Base-by-base conservation (phyloP, 2,888 invertebrate species). In the Listrodromus nycthemerus region DNA sequence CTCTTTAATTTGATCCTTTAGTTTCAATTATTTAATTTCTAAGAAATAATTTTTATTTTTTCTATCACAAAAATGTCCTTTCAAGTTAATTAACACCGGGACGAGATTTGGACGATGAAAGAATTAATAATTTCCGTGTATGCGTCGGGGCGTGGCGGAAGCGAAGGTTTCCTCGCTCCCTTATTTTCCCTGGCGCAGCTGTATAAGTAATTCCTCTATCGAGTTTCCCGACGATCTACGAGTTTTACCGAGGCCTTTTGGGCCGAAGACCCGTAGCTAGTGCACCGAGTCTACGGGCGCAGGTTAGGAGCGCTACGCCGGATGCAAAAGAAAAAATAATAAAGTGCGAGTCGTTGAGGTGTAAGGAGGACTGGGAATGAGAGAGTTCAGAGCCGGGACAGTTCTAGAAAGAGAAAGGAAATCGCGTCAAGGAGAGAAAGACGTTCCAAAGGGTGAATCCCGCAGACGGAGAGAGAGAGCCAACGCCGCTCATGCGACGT, bases 401-500 rank as follows among this genome's bases (percentile, higher is more conserved):
- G 61, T 45, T 73, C 70, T 81, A 63, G 71, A 71, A 13, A 66
- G 67, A 73, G 73, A 67, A 69, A 30, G 74, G 50, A 73, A 75
- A 73, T 45, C 41, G 41, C 41, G 41, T 10, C 41, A 70, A 74
- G 70, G 30, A 74, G 76, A 71, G 71, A 58, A 66, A 80, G 80
- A 50, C 30, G 27, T 27, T 61, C 5, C 30, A 61, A 52, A 69
- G 48, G 74, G 52, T 19, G 27, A 67, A 67, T 13, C n/a, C 48
- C 33, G 55, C 8, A 76, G 13, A 27, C 61, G 30, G n/a, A 4
- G 30, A 58, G 45, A 10, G 27, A 55, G 50, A 75, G 70, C 21
- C 66, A 78, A 79, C 81, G 81, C 75, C 75, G 50, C 81, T 82
- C 77, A 48, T 65, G 78, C 76, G 76, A 76, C 71, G 76, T 81